phyloP scores from a whole-genome alignment of 2,888 invertebrate genomes.

The Agapetus fuscipes region DNA sequence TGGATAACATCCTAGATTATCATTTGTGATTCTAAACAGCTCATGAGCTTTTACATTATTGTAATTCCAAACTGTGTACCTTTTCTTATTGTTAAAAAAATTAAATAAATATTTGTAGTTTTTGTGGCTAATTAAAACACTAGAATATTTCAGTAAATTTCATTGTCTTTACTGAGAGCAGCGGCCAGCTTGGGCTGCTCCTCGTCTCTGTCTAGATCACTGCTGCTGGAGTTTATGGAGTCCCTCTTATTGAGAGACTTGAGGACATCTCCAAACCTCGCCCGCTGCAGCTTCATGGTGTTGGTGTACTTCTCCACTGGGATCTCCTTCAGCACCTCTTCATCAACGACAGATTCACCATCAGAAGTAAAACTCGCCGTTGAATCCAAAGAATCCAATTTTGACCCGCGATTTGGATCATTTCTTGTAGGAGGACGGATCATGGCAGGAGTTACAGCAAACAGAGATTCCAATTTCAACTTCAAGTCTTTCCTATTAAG shows the following conservation, averaged over 20 bases:
- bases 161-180: no score
- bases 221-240: background rate
- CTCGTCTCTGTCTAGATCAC: background rate
- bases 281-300: constrained; percentile 38
- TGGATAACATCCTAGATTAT: no score
- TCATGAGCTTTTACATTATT: no score
- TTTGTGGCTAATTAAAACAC: no score
- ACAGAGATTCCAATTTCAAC: constrained; percentile 36
- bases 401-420: background rate
- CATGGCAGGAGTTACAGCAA: constrained; percentile 29
- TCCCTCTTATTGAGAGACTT: constrained; percentile 1
- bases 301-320: constrained; percentile 23
- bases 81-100: no score
- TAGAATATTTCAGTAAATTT: no score
- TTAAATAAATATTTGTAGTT: no score
- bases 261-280: constrained; percentile 30
- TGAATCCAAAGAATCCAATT: background rate
- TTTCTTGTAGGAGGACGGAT: constrained; percentile 28
- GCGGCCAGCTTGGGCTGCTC: no score
- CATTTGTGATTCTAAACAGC: no score
- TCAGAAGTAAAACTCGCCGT: constrained; percentile 16
- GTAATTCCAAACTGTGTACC: no score
- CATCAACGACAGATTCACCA: constrained; percentile 31
- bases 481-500: constrained; percentile 37
- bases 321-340: constrained; percentile 7